Evolutionary conservation across 2,113 vertebrate species (phyloP), one percentile per base, ranked within the genome.

Genomic region (Perca fluviatilis): DNA sequence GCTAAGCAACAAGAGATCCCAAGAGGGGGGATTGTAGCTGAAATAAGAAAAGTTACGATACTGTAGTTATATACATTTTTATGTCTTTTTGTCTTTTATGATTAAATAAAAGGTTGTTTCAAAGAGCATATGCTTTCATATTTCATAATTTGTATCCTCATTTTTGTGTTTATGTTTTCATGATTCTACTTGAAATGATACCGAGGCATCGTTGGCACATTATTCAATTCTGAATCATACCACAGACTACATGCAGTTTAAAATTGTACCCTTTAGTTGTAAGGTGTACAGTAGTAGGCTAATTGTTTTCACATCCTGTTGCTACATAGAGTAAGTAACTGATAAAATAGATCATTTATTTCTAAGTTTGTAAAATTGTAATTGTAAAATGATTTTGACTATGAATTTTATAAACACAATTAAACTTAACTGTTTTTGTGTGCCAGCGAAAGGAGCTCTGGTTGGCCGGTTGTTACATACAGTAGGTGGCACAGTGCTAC

Each of bases 31-130:
- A 85, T 60, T 87, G 79, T 85, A 88, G 88, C 80, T 77, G 11
- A 69, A 73, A 76, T 69, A 67, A 69, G 23, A 49, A 33, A 54
- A 60, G 19, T 56, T 0, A 5, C 77, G 79, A 85, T 71, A 36
- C 40, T 40, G 40, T 40, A 30, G 50, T 54, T 53, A n/a, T 54
- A 2, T 40, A n/a, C 19, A 23, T 54, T 23, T 40, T 33, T 54
- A 54, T 69, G 50, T 69, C 67, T 69, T n/a, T 89, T 81, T 91
- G 87, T 89, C 33, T 81, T 89, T 89, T 85, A 79, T 86, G 68
- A 80, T 77, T 5, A 83, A 95, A 93, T 93, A 91, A 93, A 93
- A 81, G 49, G 2, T 51, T 83, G 47, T 87, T 89, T 88, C 62
- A 90, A 89, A 80, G 19, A 56, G 2, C 2, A 5, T 10, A n/a